phyloP scores from a whole-genome alignment of 2,113 vertebrate species.

The Ciconia boyciana region DNA sequence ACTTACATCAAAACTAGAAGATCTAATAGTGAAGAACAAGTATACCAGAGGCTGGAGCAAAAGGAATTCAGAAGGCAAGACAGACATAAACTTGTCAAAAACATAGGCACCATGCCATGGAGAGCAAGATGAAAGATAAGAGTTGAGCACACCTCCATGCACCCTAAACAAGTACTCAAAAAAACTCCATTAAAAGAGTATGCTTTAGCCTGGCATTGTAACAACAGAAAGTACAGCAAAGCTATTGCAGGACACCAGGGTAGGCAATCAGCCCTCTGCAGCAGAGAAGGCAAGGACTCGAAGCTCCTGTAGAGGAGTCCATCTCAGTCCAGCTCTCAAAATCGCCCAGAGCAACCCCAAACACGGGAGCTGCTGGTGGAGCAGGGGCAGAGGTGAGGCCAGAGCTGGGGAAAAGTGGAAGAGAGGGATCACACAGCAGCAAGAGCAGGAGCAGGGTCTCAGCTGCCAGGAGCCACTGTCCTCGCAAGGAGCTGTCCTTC shows the following conservation, averaged over 20 bases:
- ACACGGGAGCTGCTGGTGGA: neutral
- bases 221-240: neutral
- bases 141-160: neutral
- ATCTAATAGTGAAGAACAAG: neutral
- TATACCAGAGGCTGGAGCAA: neutral
- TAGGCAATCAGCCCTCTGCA: neutral
- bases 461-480: accelerated
- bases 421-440: neutral
- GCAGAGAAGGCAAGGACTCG: neutral
- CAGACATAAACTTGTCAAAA: neutral
- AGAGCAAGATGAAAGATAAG: neutral
- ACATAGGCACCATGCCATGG: neutral
- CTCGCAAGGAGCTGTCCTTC: accelerated
- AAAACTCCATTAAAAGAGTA: neutral
- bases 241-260: neutral
- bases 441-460: neutral
- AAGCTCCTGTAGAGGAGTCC: neutral
- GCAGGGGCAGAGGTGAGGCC: neutral
- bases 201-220: neutral
- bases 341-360: neutral
- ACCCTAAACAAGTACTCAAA: neutral
- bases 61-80: neutral
- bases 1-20: neutral
- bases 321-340: neutral
- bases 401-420: neutral